Evolutionary conservation across 2,888 invertebrate species (phyloP).

Genomic region (Anticlea derivata): DNA sequence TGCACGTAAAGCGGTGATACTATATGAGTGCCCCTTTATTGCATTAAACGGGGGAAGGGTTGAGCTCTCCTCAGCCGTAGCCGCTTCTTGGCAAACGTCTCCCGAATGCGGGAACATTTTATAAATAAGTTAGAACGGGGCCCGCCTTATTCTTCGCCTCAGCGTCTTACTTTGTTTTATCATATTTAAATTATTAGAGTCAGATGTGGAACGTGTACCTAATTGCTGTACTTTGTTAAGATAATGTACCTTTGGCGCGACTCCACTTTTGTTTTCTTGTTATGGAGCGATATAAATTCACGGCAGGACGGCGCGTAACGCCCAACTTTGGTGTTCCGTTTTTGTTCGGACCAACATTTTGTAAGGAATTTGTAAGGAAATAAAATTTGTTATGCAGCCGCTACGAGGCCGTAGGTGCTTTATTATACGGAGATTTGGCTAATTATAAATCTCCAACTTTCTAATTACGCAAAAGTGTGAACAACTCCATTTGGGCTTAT

Average conservation of each 20-base stretch:
- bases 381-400: constrained; percentile 74
- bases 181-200: constrained; percentile 84
- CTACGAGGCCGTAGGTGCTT: constrained; percentile 62
- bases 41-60: constrained; percentile 79
- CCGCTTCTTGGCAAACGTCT: constrained; percentile 53
- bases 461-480: constrained; percentile 25
- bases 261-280: constrained; percentile 84
- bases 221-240: constrained; percentile 84
- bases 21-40: constrained; percentile 83
- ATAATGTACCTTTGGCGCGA: constrained; percentile 83
- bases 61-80: constrained; percentile 47
- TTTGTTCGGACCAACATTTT: constrained; percentile 74
- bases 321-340: constrained; percentile 78
- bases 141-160: constrained; percentile 76
- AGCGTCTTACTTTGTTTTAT: constrained; percentile 80
- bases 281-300: constrained; percentile 78
- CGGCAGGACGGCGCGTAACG: constrained; percentile 67
- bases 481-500: constrained; percentile 19
- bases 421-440: constrained; percentile 45
- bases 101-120: constrained; percentile 69
- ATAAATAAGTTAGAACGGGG: constrained; percentile 79
- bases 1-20: constrained; percentile 76
- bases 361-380: constrained; percentile 52
- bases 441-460: constrained; percentile 35
- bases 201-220: constrained; percentile 84